Evolutionary conservation across 2,113 vertebrate genomes (phyloP).

Genomic region (Shinisaurus crocodilurus): DNA sequence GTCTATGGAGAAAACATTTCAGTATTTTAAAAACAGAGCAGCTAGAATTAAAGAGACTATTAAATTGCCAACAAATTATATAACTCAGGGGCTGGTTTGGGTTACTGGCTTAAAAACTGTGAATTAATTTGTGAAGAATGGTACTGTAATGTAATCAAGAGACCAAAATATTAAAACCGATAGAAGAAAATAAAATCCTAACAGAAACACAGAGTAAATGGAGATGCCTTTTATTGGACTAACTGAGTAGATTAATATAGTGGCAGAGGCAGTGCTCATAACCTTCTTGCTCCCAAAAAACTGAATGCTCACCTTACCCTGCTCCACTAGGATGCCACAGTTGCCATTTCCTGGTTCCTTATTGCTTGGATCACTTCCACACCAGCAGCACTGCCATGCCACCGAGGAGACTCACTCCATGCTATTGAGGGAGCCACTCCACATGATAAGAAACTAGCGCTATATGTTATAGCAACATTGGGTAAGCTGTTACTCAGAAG

Average conservation of each 20-base stretch:
- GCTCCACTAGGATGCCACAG: neutral
- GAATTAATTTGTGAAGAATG: neutral
- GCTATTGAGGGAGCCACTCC: neutral
- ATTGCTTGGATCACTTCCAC: neutral
- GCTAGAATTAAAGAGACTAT: constrained; percentile 21
- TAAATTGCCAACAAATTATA: neutral
- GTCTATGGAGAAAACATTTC: constrained; percentile 15
- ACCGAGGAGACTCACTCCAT: neutral
- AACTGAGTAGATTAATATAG: neutral
- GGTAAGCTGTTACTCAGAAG: neutral
- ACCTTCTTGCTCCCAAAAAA: neutral
- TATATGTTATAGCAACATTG: too few relatives aligned
- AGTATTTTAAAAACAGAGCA: constrained; percentile 33
- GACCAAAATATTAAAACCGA: neutral
- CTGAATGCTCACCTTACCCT: neutral
- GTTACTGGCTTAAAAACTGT: neutral
- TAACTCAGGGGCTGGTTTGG: neutral
- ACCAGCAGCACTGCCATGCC: neutral
- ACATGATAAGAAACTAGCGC: neutral
- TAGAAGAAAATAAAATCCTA: neutral
- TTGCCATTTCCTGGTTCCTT: neutral
- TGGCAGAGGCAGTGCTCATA: neutral
- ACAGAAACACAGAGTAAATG: neutral
- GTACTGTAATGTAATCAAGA: neutral
- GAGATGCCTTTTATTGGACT: neutral